Conservation (phyloP, 2,797 vertebrate genomes). For the Syngnathus rostellatus region DNA sequence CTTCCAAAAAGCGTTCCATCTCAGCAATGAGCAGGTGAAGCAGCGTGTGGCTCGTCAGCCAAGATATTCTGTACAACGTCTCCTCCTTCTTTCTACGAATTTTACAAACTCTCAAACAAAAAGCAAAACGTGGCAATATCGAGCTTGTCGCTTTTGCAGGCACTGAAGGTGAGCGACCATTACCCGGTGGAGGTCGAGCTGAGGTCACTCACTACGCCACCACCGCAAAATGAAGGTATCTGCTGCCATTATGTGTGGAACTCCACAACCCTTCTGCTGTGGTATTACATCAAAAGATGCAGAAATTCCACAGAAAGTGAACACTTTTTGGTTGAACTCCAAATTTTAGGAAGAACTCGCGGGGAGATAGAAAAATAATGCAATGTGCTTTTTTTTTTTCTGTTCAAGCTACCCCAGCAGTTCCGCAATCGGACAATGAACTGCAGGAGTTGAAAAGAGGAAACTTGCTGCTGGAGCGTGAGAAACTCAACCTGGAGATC, state of each 20-base stretch:
- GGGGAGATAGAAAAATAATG: background rate
- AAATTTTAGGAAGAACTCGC: background rate
- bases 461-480: constrained; percentile 47
- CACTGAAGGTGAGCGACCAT: constrained; percentile 64
- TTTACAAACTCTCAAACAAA: background rate
- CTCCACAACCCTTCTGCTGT: background rate
- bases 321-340: no score
- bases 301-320: no score
- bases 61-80: background rate
- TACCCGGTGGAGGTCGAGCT: constrained; percentile 70
- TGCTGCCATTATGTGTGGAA: background rate
- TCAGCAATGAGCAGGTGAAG: constrained; percentile 43
- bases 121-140: background rate
- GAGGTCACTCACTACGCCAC: constrained; percentile 10
- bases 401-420: constrained; percentile 6
- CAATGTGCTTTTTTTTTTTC: background rate
- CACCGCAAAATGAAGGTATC: constrained; percentile 22
- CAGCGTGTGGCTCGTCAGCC: background rate
- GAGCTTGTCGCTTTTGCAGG: constrained; percentile 31
- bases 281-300: background rate
- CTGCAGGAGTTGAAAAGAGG: constrained; percentile 34
- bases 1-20: constrained; percentile 55
- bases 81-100: background rate
- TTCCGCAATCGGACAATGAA: background rate
- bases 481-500: constrained; percentile 50